Base-by-base conservation (phyloP, 2,888 invertebrate genomes). In the Limulus polyphemus region DNA sequence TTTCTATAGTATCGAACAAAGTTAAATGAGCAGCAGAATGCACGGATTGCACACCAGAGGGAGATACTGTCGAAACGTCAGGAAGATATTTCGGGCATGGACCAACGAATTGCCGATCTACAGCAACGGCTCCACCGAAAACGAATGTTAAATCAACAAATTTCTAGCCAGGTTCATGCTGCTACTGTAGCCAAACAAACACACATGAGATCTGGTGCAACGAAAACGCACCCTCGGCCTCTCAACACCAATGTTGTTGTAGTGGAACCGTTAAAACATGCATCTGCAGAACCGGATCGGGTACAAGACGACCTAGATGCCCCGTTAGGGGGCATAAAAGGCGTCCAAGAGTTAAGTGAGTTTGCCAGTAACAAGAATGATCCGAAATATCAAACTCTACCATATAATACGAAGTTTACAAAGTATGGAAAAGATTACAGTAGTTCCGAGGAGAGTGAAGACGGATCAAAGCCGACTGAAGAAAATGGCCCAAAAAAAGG, bases 1-100 rank as follows among this genome's bases (percentile, higher is more conserved):
- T 55, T 7, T 13, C 62, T 62, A 12, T 81, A 95, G 94, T 92
- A 93, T 76, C 90, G 94, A 65, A 95, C 95, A 81, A 94, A 94
- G 77, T 80, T 95, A 78, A 92, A 93, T 78, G 88, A 94, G 77
- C 92, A 95, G 77, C 94, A 92, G 79, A 93, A 88, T 80, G 88
- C 86, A 69, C 84, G 92, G 71, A 82, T 97, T 71, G 87, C 88
- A 68, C 87, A 89, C 71, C 94, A 95, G 77, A 81, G 91, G 65
- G 89, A 93, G 72, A 88, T 90, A 55, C 79, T 95, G 71, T 87
- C 87, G 60, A 89, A 90, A 71, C 81, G 90, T 58, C 91, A 93
- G 75, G 91, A 91, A 69, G 94, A 97, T 79, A 86, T 94, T 82
- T 83, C 88, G 61, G 86, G 88, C 71, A 92, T 97, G 75, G 95